These are phyloP conservation scores for Drosophila oshimai DNA, from an alignment of 1,140 invertebrate species.

Conservation along the genomic window DNA sequence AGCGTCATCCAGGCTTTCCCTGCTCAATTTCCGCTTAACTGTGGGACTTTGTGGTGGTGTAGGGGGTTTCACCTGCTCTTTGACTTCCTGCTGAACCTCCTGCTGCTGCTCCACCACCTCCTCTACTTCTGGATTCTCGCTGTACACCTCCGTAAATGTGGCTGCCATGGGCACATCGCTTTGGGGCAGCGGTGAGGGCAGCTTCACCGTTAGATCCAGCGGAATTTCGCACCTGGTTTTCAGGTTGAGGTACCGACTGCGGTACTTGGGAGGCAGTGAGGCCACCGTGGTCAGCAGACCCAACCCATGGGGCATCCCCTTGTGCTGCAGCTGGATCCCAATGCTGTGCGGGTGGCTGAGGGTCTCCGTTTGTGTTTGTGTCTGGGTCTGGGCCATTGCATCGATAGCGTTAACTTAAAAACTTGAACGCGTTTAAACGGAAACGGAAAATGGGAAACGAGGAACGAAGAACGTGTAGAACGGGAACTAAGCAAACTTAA, in stretches of 20 bases:
- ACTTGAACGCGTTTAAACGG: slow-evolving; percentile 51
- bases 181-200: slow-evolving; percentile 69
- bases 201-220: slow-evolving; percentile 84
- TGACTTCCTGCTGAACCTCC: no score
- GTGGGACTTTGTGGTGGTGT: slow-evolving; percentile 59
- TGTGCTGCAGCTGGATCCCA: slow-evolving; percentile 76
- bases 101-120: background rate
- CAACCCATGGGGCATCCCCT: slow-evolving; percentile 68
- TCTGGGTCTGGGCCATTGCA: slow-evolving; percentile 58
- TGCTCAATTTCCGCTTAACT: slow-evolving; percentile 46
- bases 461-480: slow-evolving; percentile 20
- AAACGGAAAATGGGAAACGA: slow-evolving; percentile 29
- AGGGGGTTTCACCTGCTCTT: slow-evolving; percentile 49
- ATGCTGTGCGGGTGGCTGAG: slow-evolving; percentile 63
- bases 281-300: slow-evolving; percentile 81
- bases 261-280: slow-evolving; percentile 81
- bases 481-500: slow-evolving; percentile 43
- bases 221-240: slow-evolving; percentile 83
- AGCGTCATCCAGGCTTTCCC: background rate
- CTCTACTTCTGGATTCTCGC: slow-evolving; percentile 17
- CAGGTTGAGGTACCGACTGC: slow-evolving; percentile 79
- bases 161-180: slow-evolving; percentile 58
- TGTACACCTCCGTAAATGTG: slow-evolving; percentile 67
- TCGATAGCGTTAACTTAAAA: slow-evolving; percentile 22
- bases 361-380: slow-evolving; percentile 28